phyloP scores from a whole-genome alignment of 2,888 invertebrate species.

The Scrobipalpa costella region DNA sequence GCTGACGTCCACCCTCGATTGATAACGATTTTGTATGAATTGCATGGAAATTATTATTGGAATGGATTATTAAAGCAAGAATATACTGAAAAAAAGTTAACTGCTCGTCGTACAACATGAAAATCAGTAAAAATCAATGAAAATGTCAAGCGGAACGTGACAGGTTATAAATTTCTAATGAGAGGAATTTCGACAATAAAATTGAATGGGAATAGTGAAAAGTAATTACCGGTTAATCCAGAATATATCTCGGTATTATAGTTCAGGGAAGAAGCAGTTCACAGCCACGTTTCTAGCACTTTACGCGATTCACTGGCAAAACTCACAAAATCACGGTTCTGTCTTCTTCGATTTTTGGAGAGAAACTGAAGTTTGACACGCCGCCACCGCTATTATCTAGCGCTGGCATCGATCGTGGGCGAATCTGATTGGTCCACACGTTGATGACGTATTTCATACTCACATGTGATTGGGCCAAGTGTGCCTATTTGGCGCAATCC shows the following conservation, averaged over 20 bases:
- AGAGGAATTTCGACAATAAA: slow-evolving; percentile 25
- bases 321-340: slow-evolving; percentile 50
- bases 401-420: slow-evolving; percentile 83
- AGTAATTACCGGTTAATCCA: slow-evolving; percentile 51
- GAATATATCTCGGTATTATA: slow-evolving; percentile 40
- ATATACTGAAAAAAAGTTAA: not conserved
- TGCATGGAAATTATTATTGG: slow-evolving; percentile 17
- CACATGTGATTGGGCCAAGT: slow-evolving; percentile 67
- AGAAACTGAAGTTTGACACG: slow-evolving; percentile 73
- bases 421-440: slow-evolving; percentile 72
- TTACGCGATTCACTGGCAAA: slow-evolving; percentile 53
- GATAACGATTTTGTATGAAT: slow-evolving; percentile 29
- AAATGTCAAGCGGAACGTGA: slow-evolving; percentile 20
- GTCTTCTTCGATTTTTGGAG: slow-evolving; percentile 66
- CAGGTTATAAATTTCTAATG: slow-evolving; percentile 28
- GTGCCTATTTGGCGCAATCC: slow-evolving; percentile 78
- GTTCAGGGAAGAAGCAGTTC: slow-evolving; percentile 44
- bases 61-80: not conserved
- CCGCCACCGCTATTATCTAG: slow-evolving; percentile 76
- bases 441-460: slow-evolving; percentile 67
- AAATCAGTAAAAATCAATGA: slow-evolving; percentile 22
- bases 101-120: not conserved
- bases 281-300: slow-evolving; percentile 66
- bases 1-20: slow-evolving; percentile 37
- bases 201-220: slow-evolving; percentile 30